These are phyloP conservation scores for Bellardia bayeri DNA, from an alignment of 2,888 invertebrate genomes.

Conservation along the genomic window DNA sequence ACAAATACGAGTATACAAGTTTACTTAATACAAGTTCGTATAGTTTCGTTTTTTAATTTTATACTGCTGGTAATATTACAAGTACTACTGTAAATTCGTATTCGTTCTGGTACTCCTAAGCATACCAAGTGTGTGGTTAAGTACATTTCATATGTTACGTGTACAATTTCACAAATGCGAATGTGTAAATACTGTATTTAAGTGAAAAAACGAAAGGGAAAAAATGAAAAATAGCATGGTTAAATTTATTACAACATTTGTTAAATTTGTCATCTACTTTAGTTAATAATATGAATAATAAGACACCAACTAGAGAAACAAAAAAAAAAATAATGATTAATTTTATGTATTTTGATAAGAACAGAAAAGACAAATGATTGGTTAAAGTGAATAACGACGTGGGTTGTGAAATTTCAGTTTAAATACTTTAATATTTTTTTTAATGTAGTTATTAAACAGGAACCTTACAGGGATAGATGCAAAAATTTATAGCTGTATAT, in stretches of 20 bases:
- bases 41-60: background rate
- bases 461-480: too few relatives aligned
- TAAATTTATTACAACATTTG: conserved; percentile 68
- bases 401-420: background rate
- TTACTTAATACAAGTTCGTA: too few relatives aligned
- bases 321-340: conserved; percentile 40
- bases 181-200: background rate
- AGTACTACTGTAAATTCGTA: background rate
- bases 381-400: background rate
- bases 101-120: conserved; percentile 1
- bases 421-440: background rate
- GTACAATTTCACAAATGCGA: conserved; percentile 27
- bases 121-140: conserved; percentile 33
- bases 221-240: conserved; percentile 24
- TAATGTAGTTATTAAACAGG: too few relatives aligned
- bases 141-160: conserved; percentile 51
- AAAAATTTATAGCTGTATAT: too few relatives aligned
- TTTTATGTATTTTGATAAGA: conserved; percentile 21
- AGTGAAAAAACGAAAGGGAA: background rate
- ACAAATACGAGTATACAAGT: too few relatives aligned
- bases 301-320: background rate
- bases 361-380: background rate
- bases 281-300: conserved; percentile 59
- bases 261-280: conserved; percentile 71
- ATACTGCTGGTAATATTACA: conserved; percentile 13